phyloP scores from a whole-genome alignment of 2,888 invertebrate species.

The Eurytoma adleriae region DNA sequence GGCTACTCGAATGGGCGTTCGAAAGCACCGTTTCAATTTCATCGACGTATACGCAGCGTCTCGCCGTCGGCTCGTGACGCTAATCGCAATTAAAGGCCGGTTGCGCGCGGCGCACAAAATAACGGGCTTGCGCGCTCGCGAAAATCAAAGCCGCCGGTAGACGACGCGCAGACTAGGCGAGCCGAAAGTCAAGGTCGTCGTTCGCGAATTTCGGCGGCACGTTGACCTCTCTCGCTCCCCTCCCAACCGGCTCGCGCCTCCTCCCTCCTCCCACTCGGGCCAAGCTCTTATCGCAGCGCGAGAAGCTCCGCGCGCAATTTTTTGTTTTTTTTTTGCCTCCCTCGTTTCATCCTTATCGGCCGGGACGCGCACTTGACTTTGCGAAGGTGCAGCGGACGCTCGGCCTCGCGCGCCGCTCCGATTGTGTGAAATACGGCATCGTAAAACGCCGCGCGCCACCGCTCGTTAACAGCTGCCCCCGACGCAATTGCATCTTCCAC shows the following conservation, averaged over 20 bases:
- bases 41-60: neutral
- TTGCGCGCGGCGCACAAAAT: neutral
- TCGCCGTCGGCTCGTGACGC: constrained; percentile 1
- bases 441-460: no score
- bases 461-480: no score
- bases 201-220: constrained; percentile 31
- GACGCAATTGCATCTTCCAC: no score
- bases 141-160: constrained; percentile 17
- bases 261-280: neutral
- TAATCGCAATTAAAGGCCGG: neutral
- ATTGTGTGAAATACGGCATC: no score
- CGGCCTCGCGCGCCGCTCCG: no score
- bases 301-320: neutral
- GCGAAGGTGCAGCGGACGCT: no score
- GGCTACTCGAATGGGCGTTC: neutral
- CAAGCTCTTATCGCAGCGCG: neutral
- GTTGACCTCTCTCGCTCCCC: neutral
- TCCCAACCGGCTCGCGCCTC: neutral
- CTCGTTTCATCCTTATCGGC: neutral
- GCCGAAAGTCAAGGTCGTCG: constrained; percentile 36
- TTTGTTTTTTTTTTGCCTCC: neutral
- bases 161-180: constrained; percentile 21
- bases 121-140: neutral
- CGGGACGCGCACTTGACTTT: neutral
- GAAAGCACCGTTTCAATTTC: constrained; percentile 5